Evolutionary conservation across 2,888 invertebrate genomes (phyloP).

Genomic region (Drosophila neonasuta): DNA sequence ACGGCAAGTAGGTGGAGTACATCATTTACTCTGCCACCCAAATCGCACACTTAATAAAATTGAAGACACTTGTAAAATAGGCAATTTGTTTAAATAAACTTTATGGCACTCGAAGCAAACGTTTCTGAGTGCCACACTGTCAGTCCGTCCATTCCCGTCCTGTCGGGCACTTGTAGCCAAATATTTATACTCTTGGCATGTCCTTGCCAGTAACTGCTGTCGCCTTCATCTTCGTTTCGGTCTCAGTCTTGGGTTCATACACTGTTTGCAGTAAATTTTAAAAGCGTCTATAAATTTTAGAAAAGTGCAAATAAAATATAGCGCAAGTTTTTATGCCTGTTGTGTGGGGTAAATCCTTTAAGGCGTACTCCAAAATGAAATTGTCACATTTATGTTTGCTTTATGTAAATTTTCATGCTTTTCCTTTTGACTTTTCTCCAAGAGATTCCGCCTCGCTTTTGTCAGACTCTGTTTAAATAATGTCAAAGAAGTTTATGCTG

Average conservation of each 20-base stretch:
- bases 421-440: conserved; percentile 29
- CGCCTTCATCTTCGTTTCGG: conserved; percentile 5
- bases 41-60: conserved; percentile 72
- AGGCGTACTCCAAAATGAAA: conserved; percentile 65
- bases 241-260: conserved; percentile 3
- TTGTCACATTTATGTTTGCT: conserved; percentile 75
- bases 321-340: conserved; percentile 59
- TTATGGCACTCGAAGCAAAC: conserved; percentile 67
- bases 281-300: conserved; percentile 75
- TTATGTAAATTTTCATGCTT: conserved; percentile 64
- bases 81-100: conserved; percentile 78
- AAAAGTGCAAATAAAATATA: conserved; percentile 76
- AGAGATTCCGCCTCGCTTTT: not conserved
- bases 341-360: conserved; percentile 66
- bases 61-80: conserved; percentile 76
- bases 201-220: conserved; percentile 35
- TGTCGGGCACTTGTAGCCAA: conserved; percentile 60
- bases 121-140: conserved; percentile 8
- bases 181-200: conserved; percentile 64
- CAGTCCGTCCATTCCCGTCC: not conserved
- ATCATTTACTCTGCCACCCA: conserved; percentile 47
- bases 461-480: conserved; percentile 1
- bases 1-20: conserved; percentile 7
- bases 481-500: conserved; percentile 16
- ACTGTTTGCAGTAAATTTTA: conserved; percentile 66